Conservation (phyloP, 2,797 vertebrate genomes). For the Tamandua tetradactyla region DNA sequence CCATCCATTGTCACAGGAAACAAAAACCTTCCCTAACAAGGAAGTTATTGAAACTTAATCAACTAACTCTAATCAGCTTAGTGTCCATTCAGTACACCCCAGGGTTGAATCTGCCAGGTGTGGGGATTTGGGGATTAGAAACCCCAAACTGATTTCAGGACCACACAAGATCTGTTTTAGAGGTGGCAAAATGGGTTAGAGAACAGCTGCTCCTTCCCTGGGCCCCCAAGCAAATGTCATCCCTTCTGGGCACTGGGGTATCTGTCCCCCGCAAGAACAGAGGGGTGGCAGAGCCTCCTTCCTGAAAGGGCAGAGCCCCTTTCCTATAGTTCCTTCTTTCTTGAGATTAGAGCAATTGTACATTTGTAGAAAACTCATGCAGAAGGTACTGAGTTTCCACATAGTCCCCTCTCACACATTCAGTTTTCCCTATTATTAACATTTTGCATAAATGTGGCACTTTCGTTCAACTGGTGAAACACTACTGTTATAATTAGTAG, state of each 20-base stretch:
- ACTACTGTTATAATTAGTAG: too few species aligned
- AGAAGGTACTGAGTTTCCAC: too few species aligned
- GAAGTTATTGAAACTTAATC: slow-evolving; percentile 31
- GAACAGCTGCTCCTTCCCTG: fast-evolving
- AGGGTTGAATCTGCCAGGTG: background rate
- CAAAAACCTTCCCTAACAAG: background rate
- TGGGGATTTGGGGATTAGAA: slow-evolving; percentile 5
- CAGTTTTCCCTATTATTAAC: too few species aligned
- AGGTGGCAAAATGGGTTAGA: background rate
- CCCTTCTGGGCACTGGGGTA: background rate
- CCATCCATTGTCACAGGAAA: background rate
- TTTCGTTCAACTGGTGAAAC: too few species aligned
- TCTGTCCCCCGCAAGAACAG: background rate
- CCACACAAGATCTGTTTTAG: background rate
- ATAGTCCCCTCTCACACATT: too few species aligned
- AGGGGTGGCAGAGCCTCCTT: background rate
- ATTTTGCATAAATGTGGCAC: too few species aligned
- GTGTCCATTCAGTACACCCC: background rate
- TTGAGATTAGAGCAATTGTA: too few species aligned
- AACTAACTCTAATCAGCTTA: slow-evolving; percentile 43
- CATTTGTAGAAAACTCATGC: too few species aligned
- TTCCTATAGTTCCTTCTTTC: background rate
- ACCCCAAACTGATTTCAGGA: background rate
- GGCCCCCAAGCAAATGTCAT: background rate
- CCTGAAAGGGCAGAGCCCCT: background rate